phyloP scores from a whole-genome alignment of 1,140 invertebrate genomes.

The Reticulitermes speratus region DNA sequence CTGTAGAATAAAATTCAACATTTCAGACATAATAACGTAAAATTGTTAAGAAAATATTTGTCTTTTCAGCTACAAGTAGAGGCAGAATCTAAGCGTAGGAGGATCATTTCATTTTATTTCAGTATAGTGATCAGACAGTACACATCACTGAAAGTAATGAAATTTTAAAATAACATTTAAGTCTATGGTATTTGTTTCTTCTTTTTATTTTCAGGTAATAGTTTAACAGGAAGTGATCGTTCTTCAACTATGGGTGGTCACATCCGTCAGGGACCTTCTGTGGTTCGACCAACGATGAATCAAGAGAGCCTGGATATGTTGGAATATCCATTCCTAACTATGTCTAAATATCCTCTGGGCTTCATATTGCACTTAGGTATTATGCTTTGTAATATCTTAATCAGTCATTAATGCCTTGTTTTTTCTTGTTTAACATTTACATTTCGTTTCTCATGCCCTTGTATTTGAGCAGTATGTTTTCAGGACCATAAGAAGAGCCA shows the following conservation, averaged over 20 bases:
- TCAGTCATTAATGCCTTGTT: neutral
- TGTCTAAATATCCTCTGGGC: slow-evolving; percentile 83
- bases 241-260: slow-evolving; percentile 47
- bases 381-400: slow-evolving; percentile 15
- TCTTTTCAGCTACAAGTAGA: too few species aligned
- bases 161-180: too few species aligned
- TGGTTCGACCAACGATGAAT: slow-evolving; percentile 56
- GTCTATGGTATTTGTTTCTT: neutral
- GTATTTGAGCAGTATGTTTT: too few species aligned
- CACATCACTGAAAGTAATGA: too few species aligned
- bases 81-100: too few species aligned
- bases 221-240: slow-evolving; percentile 61
- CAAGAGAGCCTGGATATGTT: slow-evolving; percentile 75
- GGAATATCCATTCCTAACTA: slow-evolving; percentile 95
- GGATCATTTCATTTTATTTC: too few species aligned
- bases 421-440: neutral
- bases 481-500: too few species aligned
- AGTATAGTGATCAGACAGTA: too few species aligned
- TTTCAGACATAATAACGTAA: too few species aligned
- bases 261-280: slow-evolving; percentile 48
- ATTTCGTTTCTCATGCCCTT: too few species aligned
- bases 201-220: slow-evolving; percentile 56
- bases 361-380: slow-evolving; percentile 88
- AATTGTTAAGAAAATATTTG: too few species aligned
- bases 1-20: too few species aligned